phyloP scores from a whole-genome alignment of 2,113 vertebrate genomes.

The Callithrix jacchus region DNA sequence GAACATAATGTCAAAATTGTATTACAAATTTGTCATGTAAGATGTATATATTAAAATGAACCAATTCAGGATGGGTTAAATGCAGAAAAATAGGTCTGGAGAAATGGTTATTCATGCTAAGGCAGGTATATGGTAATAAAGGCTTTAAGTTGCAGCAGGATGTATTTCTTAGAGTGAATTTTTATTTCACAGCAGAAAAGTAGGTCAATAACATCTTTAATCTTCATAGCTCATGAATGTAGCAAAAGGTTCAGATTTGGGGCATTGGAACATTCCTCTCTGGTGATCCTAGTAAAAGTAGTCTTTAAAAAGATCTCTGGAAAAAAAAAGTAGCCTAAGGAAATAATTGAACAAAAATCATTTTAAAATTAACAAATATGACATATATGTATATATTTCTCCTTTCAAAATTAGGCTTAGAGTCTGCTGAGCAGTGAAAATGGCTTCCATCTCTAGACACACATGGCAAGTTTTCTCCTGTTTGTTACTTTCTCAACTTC shows the following conservation, averaged over 20 bases:
- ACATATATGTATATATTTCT: not conserved
- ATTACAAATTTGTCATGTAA: not conserved
- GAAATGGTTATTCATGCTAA: not conserved
- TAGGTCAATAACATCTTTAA: not conserved
- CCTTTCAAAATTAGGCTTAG: not conserved
- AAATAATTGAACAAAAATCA: not conserved
- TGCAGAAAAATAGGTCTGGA: not conserved
- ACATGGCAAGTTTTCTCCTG: not conserved
- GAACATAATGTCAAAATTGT: not conserved
- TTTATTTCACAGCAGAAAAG: not conserved
- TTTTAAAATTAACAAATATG: not conserved
- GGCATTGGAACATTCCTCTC: not conserved
- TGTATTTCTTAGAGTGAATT: not conserved
- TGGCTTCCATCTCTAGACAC: not conserved
- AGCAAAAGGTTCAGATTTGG: not conserved
- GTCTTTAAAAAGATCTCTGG: not conserved
- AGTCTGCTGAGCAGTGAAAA: not conserved
- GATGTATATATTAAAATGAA: not conserved
- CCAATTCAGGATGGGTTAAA: not conserved
- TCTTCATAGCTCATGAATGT: not conserved
- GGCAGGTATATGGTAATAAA: not conserved
- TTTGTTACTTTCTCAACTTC: not conserved
- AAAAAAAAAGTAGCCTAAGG: not conserved
- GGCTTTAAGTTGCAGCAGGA: not conserved
- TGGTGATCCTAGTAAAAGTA: not conserved